Evolutionary conservation across 2,888 invertebrate species (phyloP).

Genomic region (Aphrophora alni): DNA sequence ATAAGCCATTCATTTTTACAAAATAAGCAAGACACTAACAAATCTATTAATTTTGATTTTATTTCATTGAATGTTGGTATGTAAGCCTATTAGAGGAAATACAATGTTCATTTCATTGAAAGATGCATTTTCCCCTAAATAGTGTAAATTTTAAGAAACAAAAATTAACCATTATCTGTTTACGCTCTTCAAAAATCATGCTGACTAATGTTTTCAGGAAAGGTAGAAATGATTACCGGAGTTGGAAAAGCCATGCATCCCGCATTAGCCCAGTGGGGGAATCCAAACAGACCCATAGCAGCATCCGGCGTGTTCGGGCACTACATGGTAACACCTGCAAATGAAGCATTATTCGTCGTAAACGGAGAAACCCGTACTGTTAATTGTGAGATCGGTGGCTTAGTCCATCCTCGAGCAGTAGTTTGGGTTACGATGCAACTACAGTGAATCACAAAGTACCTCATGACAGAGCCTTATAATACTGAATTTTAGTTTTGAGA

Average conservation of each 20-base stretch:
- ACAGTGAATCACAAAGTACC: constrained; percentile 57
- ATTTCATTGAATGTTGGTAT: no score
- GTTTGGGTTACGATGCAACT: constrained; percentile 70
- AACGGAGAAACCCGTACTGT: constrained; percentile 74
- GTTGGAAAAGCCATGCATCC: constrained; percentile 68
- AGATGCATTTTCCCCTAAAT: no score
- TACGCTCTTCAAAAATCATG: no score
- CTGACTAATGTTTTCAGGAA: no score
- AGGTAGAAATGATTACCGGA: constrained; percentile 79
- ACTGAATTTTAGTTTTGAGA: neutral
- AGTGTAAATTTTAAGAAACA: no score
- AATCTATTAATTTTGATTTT: no score
- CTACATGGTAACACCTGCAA: constrained; percentile 74
- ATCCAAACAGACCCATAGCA: constrained; percentile 69
- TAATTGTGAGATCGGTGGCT: constrained; percentile 75
- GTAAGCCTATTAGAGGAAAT: no score
- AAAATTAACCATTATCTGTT: no score
- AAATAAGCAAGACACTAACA: no score
- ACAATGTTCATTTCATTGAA: no score
- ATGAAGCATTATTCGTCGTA: constrained; percentile 72
- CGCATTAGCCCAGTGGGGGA: constrained; percentile 66
- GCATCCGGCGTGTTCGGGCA: constrained; percentile 74
- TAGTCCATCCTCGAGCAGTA: constrained; percentile 68
- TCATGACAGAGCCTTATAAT: neutral
- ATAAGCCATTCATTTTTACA: no score